A percentile compares a stretch with the other conserved stretches of the same genome.
These are phyloP conservation scores for Eolophus roseicapilla DNA, from an alignment of 2,113 vertebrate species.

Conservation along the genomic window DNA sequence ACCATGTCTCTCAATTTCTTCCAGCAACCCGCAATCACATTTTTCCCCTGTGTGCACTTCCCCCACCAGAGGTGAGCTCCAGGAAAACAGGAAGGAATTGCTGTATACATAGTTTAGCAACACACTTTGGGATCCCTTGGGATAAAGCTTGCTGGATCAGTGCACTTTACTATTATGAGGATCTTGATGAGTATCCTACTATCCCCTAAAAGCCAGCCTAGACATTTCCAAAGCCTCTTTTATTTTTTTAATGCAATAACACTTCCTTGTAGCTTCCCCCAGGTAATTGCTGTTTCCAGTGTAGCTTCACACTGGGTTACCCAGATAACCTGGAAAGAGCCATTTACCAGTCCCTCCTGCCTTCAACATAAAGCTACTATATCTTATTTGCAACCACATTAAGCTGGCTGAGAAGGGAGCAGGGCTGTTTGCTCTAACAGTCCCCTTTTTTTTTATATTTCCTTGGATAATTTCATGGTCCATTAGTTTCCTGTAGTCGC, in stretches of 20 bases:
- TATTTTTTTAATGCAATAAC: neutral
- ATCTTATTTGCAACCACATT: neutral
- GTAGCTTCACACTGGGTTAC: neutral
- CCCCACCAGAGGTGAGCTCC: neutral
- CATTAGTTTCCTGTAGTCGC: constrained; percentile 9
- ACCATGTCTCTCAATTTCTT: neutral
- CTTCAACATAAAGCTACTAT: neutral
- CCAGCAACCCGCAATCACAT: neutral
- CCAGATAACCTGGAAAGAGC: neutral
- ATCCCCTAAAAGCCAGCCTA: neutral
- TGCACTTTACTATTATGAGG: neutral
- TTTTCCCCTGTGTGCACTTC: neutral
- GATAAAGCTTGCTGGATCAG: neutral
- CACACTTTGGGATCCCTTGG: neutral
- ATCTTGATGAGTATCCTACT: neutral
- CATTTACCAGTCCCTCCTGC: neutral
- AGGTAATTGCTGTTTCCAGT: neutral
- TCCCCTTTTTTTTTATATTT: neutral
- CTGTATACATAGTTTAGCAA: neutral
- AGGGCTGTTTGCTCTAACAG: neutral
- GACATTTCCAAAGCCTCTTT: neutral
- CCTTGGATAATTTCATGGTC: constrained; percentile 33
- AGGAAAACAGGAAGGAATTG: neutral
- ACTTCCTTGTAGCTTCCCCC: neutral
- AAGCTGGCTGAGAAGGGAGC: neutral